These are phyloP conservation scores for Oostethus manadensis DNA, from an alignment of 2,113 vertebrate genomes.

Conservation along the genomic window DNA sequence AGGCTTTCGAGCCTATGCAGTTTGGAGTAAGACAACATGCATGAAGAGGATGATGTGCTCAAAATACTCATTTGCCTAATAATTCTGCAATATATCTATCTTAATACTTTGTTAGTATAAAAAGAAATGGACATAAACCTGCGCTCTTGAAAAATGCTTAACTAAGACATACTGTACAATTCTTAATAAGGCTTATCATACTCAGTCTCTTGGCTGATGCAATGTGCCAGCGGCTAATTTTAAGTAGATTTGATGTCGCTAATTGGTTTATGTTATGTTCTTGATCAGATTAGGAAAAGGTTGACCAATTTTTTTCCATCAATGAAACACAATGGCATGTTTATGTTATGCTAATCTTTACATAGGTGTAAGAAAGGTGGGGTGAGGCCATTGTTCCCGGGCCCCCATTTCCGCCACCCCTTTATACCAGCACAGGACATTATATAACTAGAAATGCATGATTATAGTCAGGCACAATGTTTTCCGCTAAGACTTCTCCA, in stretches of 20 bases:
- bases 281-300: slow-evolving; percentile 68
- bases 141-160: slow-evolving; percentile 12
- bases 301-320: slow-evolving; percentile 55
- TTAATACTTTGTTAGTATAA: background rate
- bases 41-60: too few relatives aligned
- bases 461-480: too few relatives aligned
- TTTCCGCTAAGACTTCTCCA: too few relatives aligned
- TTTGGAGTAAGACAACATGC: too few relatives aligned
- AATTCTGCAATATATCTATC: slow-evolving; percentile 14
- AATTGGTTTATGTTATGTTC: slow-evolving; percentile 67
- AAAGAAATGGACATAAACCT: background rate
- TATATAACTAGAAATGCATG: too few relatives aligned
- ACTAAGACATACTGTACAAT: slow-evolving; percentile 17
- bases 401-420: background rate
- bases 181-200: slow-evolving; percentile 1
- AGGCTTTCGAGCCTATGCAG: too few relatives aligned
- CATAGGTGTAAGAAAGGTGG: slow-evolving; percentile 33
- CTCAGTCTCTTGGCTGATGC: slow-evolving; percentile 33
- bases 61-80: too few relatives aligned
- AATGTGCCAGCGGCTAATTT: slow-evolving; percentile 54
- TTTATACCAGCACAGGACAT: background rate
- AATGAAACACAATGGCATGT: slow-evolving; percentile 59
- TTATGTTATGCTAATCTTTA: slow-evolving; percentile 67
- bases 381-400: slow-evolving; percentile 15
- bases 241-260: slow-evolving; percentile 70